These are phyloP conservation scores for Trypoxylus dichotomus DNA, from an alignment of 1,140 invertebrate genomes.

Conservation along the genomic window DNA sequence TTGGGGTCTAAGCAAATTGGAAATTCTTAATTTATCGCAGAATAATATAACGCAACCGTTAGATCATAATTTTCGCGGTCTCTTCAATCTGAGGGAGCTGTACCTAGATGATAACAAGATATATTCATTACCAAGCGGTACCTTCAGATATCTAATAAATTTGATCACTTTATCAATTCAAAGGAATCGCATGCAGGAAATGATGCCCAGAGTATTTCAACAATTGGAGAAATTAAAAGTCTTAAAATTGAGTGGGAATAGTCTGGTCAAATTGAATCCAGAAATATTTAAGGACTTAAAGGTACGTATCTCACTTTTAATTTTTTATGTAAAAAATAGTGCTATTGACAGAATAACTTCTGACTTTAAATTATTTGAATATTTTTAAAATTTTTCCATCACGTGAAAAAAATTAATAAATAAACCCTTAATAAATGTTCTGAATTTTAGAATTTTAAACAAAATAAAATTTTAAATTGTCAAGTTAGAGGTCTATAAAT, in stretches of 20 bases:
- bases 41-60: constrained; percentile 78
- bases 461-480: no score
- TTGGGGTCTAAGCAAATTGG: constrained; percentile 70
- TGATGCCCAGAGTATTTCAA: constrained; percentile 69
- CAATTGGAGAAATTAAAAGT: constrained; percentile 67
- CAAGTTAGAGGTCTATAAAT: no score
- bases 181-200: constrained; percentile 68
- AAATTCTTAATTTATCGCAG: constrained; percentile 70
- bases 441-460: no score
- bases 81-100: constrained; percentile 77
- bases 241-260: constrained; percentile 76
- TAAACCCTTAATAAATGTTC: no score
- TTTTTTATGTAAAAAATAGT: no score
- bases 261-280: constrained; percentile 67
- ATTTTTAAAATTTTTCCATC: no score
- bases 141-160: constrained; percentile 70
- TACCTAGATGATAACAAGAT: constrained; percentile 84
- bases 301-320: constrained; percentile 49
- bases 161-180: constrained; percentile 69
- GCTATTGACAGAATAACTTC: no score
- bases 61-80: constrained; percentile 78
- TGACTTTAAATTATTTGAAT: no score
- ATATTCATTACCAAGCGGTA: constrained; percentile 71
- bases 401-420: no score
- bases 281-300: constrained; percentile 72